Conservation (phyloP, 2,113 vertebrate genomes). For the Perccottus glenii region DNA sequence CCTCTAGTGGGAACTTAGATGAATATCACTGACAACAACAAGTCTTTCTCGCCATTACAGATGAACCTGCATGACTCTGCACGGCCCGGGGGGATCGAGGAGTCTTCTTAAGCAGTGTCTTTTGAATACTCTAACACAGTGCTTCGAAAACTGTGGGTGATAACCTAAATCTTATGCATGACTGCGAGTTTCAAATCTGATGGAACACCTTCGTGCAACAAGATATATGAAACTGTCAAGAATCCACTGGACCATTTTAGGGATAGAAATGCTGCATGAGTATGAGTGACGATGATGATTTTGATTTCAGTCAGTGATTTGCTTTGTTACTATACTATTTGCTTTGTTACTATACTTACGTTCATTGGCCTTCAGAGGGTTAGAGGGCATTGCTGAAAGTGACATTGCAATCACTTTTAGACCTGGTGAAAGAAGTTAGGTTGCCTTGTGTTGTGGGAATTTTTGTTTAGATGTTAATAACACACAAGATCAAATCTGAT, state of each 20-base stretch:
- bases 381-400: neutral
- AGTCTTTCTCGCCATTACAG: neutral
- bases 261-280: neutral
- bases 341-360: neutral
- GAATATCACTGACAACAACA: neutral
- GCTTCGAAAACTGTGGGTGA: neutral
- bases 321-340: neutral
- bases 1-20: neutral
- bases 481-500: neutral
- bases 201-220: neutral
- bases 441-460: neutral
- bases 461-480: neutral
- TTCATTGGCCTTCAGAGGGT: no score
- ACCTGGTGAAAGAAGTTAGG: neutral
- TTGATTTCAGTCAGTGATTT: no score
- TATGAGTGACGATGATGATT: no score
- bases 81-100: neutral
- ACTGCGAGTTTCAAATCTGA: neutral
- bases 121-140: slow-evolving; percentile 1
- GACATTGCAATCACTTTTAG: neutral
- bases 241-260: neutral
- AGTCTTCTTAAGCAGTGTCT: neutral
- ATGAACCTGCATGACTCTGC: neutral
- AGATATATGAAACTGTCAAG: neutral
- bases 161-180: neutral